These are phyloP conservation scores for Gadopsis marmoratus DNA, from an alignment of 2,797 vertebrate genomes.

Conservation along the genomic window DNA sequence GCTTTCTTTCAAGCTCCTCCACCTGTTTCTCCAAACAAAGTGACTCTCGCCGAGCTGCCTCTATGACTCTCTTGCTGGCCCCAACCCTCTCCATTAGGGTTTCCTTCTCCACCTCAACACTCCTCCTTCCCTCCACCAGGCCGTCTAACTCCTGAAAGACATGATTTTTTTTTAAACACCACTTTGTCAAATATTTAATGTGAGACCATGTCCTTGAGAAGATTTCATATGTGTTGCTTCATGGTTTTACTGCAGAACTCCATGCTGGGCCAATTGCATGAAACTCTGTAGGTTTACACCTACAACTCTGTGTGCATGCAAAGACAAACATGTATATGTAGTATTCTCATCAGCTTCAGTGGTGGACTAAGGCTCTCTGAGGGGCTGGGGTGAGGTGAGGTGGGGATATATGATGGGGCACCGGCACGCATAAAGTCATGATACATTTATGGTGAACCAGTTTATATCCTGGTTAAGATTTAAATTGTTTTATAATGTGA, in stretches of 20 bases:
- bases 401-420: too few species aligned
- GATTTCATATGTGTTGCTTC: not conserved
- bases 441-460: too few species aligned
- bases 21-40: constrained; percentile 82
- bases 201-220: not conserved
- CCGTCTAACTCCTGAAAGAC: constrained; percentile 86
- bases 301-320: not conserved
- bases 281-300: not conserved
- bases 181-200: not conserved
- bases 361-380: too few species aligned
- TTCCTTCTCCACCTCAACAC: constrained; percentile 85
- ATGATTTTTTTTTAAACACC: too few species aligned
- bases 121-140: constrained; percentile 72
- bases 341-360: too few species aligned
- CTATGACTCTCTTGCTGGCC: constrained; percentile 82
- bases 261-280: not conserved
- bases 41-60: constrained; percentile 83
- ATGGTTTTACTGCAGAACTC: not conserved
- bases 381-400: too few species aligned
- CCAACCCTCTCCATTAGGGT: constrained; percentile 84
- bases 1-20: constrained; percentile 80
- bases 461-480: too few species aligned
- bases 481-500: too few species aligned
- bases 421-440: too few species aligned
- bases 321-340: not conserved